These are phyloP conservation scores for Habrosyne pyritoides DNA, from an alignment of 2,888 invertebrate species.

Conservation along the genomic window DNA sequence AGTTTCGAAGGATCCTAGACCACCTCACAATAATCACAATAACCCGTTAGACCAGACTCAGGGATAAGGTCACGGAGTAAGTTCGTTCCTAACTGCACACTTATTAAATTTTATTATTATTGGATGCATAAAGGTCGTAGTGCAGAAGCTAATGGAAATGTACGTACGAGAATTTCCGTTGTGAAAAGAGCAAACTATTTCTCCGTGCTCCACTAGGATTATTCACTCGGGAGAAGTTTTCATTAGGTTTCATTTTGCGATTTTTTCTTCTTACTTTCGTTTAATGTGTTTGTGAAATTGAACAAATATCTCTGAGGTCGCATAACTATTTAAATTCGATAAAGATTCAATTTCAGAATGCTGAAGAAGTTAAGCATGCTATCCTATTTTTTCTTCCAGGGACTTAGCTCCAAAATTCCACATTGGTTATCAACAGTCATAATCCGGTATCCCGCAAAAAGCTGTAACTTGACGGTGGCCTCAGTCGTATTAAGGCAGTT, in stretches of 20 bases:
- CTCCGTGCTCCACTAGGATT: neutral
- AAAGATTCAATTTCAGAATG: no score
- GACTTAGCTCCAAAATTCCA: no score
- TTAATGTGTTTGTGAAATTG: neutral
- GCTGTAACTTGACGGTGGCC: neutral
- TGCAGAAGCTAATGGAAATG: neutral
- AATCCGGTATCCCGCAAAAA: neutral
- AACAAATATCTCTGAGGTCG: neutral
- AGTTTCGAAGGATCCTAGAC: neutral
- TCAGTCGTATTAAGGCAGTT: constrained; percentile 1
- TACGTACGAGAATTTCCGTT: neutral
- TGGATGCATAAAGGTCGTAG: neutral
- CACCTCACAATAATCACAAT: neutral
- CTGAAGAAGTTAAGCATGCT: no score
- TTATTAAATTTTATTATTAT: constrained; percentile 2
- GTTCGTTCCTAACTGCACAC: neutral
- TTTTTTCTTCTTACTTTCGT: neutral
- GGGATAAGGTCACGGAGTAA: neutral
- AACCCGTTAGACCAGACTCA: neutral
- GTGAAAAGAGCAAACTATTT: neutral
- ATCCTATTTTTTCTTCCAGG: no score
- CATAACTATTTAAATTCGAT: no score
- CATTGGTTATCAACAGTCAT: neutral
- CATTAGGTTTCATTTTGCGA: neutral
- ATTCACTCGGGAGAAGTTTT: neutral